Base-by-base conservation (phyloP, 2,113 vertebrate species). In the Strix uralensis region DNA sequence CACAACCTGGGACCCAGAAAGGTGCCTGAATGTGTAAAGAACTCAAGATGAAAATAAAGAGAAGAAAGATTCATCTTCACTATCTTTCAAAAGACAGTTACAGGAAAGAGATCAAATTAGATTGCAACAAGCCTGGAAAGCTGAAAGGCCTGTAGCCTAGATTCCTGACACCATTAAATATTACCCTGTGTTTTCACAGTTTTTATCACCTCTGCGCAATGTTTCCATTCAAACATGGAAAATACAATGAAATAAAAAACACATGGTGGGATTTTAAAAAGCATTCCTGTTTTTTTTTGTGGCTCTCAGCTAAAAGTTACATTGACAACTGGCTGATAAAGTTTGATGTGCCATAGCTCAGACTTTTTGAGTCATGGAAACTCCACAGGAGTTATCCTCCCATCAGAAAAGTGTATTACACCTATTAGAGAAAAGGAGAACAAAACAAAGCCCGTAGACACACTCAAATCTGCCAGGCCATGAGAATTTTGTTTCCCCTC, bases 191-290 rank as follows among this genome's bases (percentile, higher is more conserved):
- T 89, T 95, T 83, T 59, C 51, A 52, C 57, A 59, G 29, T 83
- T 95, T 97, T 90, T 96, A 80, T 94, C 93, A 88, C 62, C 29
- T 87, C 83, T 94, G 52, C 20, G 10, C 58, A 85, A 65, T 25
- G 5, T 54, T 97, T 95, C 81, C 21, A 3, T 88, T 89, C 62
- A 77, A 59, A 91, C 29, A 11, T 29, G 46, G 57, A 91, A 94
- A 82, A 81, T 58, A 62, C 40, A 92, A 62, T 61, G 21, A 94
- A 94, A 94, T 87, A 70, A 82, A 94, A 96, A 92, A 44, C 70
- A 82, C 51, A 81, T 85, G 74, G 83, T 85, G 40, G 38, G 38
- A 67, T 61, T 86, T 91, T 73, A 30, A 87, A 94, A 91, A 72
- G 2, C 13, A 21, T 74, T 92, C 20, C 21, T 86, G 9, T 5